Evolutionary conservation across 1,140 invertebrate genomes (phyloP).

Genomic region (Conus ventricosus): DNA sequence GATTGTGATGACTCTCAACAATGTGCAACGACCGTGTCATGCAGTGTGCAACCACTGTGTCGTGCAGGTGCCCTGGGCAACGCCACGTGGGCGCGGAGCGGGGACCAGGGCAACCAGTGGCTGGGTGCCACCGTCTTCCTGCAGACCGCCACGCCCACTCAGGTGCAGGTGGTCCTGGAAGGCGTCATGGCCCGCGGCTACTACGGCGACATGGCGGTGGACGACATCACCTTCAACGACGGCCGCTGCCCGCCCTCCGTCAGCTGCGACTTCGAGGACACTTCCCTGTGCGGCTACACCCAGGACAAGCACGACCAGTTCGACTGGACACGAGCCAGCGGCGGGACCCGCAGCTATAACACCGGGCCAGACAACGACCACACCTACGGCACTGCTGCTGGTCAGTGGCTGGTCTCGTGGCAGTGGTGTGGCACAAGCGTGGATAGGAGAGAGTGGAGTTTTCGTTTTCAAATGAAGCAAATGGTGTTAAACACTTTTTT

Average conservation of each 20-base stretch:
- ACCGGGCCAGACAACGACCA: slow-evolving; percentile 65
- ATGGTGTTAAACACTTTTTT: too few species aligned
- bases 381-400: slow-evolving; percentile 66
- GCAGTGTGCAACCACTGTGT: slow-evolving; percentile 42
- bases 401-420: slow-evolving; percentile 28
- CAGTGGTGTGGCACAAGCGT: too few species aligned
- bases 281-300: slow-evolving; percentile 76
- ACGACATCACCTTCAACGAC: slow-evolving; percentile 52
- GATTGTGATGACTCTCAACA: too few species aligned
- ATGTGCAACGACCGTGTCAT: background rate
- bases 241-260: slow-evolving; percentile 47
- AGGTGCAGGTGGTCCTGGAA: slow-evolving; percentile 46
- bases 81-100: slow-evolving; percentile 61
- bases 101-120: slow-evolving; percentile 69
- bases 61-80: slow-evolving; percentile 48
- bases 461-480: too few species aligned
- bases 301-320: slow-evolving; percentile 84
- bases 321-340: slow-evolving; percentile 79
- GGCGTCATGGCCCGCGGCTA: slow-evolving; percentile 57
- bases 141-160: slow-evolving; percentile 32
- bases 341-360: background rate
- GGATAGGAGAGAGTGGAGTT: too few species aligned
- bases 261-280: slow-evolving; percentile 65
- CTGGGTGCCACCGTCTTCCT: slow-evolving; percentile 57
- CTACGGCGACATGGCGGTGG: slow-evolving; percentile 68